phyloP scores from a whole-genome alignment of 2,888 invertebrate genomes.

The Phlogophora meticulosa region DNA sequence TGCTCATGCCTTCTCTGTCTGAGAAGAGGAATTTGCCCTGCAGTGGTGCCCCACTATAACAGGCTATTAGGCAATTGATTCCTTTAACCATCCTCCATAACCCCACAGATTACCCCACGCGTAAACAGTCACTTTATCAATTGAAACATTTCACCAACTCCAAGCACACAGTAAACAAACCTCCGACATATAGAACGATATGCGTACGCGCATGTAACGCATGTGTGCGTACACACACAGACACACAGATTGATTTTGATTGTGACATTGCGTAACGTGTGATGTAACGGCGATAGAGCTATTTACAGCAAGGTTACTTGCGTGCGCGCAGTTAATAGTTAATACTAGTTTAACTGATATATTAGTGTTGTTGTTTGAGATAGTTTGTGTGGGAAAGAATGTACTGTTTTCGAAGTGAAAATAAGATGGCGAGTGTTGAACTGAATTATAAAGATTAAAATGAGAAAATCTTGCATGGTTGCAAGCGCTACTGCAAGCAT shows the following conservation, averaged over 20 bases:
- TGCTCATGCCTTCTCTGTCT: too few relatives aligned
- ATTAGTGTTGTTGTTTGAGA: constrained; percentile 20
- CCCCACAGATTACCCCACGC: neutral
- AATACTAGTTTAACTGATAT: constrained; percentile 40
- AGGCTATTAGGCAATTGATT: too few relatives aligned
- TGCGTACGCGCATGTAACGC: constrained; percentile 46
- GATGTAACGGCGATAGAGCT: constrained; percentile 67
- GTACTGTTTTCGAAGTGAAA: neutral
- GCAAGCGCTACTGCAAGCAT: too few relatives aligned
- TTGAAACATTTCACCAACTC: constrained; percentile 14
- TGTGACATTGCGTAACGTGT: constrained; percentile 67
- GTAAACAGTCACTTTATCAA: constrained; percentile 16
- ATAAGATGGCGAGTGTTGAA: neutral
- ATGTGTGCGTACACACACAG: constrained; percentile 27
- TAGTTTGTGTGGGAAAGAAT: constrained; percentile 31
- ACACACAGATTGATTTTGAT: constrained; percentile 59
- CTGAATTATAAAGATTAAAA: too few relatives aligned
- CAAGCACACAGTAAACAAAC: constrained; percentile 13
- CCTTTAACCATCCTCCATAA: neutral
- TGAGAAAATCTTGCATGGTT: too few relatives aligned
- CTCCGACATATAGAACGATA: constrained; percentile 21
- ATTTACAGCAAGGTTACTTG: constrained; percentile 65
- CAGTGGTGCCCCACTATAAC: too few relatives aligned
- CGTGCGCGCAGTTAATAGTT: constrained; percentile 35
- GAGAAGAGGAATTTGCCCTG: too few relatives aligned